Base-by-base conservation (phyloP, 2,888 invertebrate species). In the Drosophila putrida region DNA sequence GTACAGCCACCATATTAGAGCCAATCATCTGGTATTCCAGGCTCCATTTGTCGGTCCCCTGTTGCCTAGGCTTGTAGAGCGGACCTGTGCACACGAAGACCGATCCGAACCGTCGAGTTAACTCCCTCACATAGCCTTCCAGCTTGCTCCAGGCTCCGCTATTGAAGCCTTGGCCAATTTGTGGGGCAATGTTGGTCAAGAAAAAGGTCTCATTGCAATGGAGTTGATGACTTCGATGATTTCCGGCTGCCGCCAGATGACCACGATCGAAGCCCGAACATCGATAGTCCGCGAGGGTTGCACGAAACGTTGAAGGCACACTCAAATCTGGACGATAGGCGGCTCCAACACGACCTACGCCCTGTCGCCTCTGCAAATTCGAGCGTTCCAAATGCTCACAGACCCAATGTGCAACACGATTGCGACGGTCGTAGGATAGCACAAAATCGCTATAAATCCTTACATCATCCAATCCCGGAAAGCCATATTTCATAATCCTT, bases 181-280 rank as follows among this genome's bases (percentile, higher is more conserved):
- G 99, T 2, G 99, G 99, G 5, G 98, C 96, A 94, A 99, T 98
- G 91, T 99, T 99, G 0, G 97, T 96, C 25, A 99, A 93, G 60
- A 94, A 94, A 92, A 99, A 99, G 0, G 99, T 99, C 91, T 99
- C 96, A 51, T 97, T 95, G 46, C 97, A 94, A 88, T 96, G 95
- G 60, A 94, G 94, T 91, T 98, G 98, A 55, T 93, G 91, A 0
- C 93, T 83, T 58, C 96, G 95, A 91, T 99, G 98, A 93, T 99
- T 99, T 0, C 97, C 98, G 0, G 99, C 99, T 0, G 99, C 98
- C 0, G 99, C 99, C 92, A 99, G 93, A 93, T 99, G 99, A 0
- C 99, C 99, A 46, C 98, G 94, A 92, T 98, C 98, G 90, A 96
- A 99, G 0, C 98, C 98, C 65, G 98, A 98, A 1, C 95, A 94